These are phyloP conservation scores for Cuniculus paca DNA, from an alignment of 2,797 vertebrate species.

Conservation along the genomic window DNA sequence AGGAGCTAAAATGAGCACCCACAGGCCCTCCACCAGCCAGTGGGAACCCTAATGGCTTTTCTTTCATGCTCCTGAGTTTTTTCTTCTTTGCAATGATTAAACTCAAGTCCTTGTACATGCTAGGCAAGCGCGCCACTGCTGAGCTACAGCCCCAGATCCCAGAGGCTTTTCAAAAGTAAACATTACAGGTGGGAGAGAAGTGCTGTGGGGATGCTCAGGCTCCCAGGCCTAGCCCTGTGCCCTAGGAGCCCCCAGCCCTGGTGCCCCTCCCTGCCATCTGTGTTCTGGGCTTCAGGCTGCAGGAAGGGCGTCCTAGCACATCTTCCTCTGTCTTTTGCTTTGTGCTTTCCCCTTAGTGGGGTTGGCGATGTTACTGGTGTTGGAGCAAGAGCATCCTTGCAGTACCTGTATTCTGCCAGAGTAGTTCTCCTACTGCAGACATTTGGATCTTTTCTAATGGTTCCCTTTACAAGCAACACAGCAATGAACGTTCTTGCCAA, in stretches of 20 bases:
- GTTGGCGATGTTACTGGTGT: background rate
- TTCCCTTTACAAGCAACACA: background rate
- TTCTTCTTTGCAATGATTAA: background rate
- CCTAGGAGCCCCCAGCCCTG: background rate
- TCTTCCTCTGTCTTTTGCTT: background rate
- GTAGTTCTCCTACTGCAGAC: background rate
- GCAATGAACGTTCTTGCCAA: background rate
- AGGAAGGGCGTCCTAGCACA: background rate
- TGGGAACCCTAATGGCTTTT: background rate
- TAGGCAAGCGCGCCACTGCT: background rate
- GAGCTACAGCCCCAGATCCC: background rate
- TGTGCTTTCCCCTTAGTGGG: background rate
- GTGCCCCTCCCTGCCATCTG: background rate
- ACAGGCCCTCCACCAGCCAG: background rate
- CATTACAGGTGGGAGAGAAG: background rate
- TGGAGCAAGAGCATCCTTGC: background rate
- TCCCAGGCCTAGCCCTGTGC: background rate
- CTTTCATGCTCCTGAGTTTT: background rate
- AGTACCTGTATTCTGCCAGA: too few relatives aligned
- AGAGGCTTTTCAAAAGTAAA: background rate
- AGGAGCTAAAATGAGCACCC: constrained; percentile 41
- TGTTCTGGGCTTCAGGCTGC: background rate
- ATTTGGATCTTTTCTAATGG: background rate
- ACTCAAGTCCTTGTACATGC: background rate
- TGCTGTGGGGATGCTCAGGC: background rate